A percentile compares a stretch with the other conserved stretches of the same genome.
phyloP scores from a whole-genome alignment of 2,113 vertebrate species.

The Lampris megalopsis region DNA sequence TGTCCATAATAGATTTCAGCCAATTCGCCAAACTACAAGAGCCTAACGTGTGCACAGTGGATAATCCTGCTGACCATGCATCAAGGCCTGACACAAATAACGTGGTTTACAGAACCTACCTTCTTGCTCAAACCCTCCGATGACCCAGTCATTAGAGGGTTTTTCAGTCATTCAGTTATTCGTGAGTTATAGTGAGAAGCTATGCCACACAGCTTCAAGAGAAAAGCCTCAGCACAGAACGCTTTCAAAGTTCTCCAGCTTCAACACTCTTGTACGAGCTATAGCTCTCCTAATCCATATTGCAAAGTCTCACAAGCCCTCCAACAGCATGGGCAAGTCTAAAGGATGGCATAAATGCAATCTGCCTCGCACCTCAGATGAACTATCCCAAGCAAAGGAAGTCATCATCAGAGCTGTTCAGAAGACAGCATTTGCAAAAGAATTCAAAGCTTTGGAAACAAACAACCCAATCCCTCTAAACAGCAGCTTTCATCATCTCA shows the following conservation, averaged over 20 bases:
- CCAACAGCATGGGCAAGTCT: background rate
- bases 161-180: too few species aligned
- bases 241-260: conserved; percentile 23
- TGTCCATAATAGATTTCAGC: background rate
- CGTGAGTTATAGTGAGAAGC: background rate
- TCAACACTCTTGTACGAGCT: background rate
- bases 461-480: background rate
- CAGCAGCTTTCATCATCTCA: conserved; percentile 6
- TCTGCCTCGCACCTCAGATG: conserved; percentile 17
- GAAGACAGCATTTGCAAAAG: background rate
- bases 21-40: background rate
- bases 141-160: too few species aligned
- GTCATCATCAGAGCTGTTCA: conserved; percentile 7
- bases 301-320: background rate
- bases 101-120: too few species aligned
- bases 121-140: too few species aligned
- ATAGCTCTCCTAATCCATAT: too few species aligned
- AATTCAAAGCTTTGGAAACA: background rate
- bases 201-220: background rate
- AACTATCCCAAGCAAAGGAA: conserved; percentile 17
- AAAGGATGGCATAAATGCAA: too few species aligned
- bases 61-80: background rate
- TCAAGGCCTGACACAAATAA: too few species aligned
- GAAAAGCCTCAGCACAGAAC: background rate
- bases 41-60: background rate